Conservation (phyloP, 2,888 invertebrate species). For the Caradrina clavipalpis region DNA sequence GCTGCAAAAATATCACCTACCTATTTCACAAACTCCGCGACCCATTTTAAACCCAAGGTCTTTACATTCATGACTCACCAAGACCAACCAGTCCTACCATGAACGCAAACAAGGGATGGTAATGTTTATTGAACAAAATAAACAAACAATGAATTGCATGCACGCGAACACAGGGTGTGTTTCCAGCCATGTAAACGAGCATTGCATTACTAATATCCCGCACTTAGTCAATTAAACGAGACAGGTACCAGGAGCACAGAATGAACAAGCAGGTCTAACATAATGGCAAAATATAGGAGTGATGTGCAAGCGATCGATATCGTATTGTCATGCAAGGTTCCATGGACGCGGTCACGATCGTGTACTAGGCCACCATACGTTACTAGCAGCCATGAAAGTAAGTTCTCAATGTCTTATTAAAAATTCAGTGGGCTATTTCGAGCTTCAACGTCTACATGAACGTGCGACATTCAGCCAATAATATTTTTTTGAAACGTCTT, state of each 20-base stretch:
- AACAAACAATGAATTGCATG: slow-evolving; percentile 44
- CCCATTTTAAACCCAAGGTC: neutral
- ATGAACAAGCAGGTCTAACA: slow-evolving; percentile 19
- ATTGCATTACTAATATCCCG: slow-evolving; percentile 37
- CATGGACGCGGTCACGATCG: slow-evolving; percentile 63
- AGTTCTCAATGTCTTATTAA: slow-evolving; percentile 59
- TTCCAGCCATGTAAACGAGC: slow-evolving; percentile 21
- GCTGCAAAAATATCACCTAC: neutral
- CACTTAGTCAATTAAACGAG: slow-evolving; percentile 39
- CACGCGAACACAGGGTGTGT: slow-evolving; percentile 51
- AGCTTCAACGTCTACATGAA: slow-evolving; percentile 35
- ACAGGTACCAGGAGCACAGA: slow-evolving; percentile 36
- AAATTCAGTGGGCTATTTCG: slow-evolving; percentile 55
- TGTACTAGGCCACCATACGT: slow-evolving; percentile 35
- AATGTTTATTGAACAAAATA: slow-evolving; percentile 20
- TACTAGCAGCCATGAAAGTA: slow-evolving; percentile 61
- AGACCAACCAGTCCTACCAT: slow-evolving; percentile 8
- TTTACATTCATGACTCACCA: slow-evolving; percentile 20
- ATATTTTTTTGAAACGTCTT: slow-evolving; percentile 19
- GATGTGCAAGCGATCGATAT: slow-evolving; percentile 59
- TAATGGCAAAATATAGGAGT: slow-evolving; percentile 34
- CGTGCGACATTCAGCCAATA: slow-evolving; percentile 38
- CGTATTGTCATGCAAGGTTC: slow-evolving; percentile 59
- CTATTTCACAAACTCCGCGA: neutral
- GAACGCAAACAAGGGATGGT: slow-evolving; percentile 21